phyloP scores from a whole-genome alignment of 2,113 vertebrate species.

The Apus apus region DNA sequence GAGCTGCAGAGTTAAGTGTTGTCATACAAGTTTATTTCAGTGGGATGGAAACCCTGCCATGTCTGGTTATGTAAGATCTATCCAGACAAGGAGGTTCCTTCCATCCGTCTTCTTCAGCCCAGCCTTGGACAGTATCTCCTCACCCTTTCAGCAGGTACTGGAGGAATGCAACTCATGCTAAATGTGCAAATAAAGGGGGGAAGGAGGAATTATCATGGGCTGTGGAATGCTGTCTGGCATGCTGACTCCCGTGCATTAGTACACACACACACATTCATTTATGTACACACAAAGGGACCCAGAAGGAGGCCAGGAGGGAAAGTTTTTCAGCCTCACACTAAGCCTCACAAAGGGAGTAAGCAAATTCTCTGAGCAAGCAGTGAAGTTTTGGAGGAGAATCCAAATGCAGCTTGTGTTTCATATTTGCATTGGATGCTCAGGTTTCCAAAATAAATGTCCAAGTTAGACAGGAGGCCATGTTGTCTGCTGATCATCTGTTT shows the following conservation, averaged over 20 bases:
- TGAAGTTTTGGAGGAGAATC: conserved; percentile 10
- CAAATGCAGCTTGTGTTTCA: background rate
- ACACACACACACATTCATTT: background rate
- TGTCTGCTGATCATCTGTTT: conserved; percentile 37
- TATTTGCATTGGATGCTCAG: background rate
- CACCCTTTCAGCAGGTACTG: conserved; percentile 14
- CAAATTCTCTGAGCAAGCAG: background rate
- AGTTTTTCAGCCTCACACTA: conserved; percentile 6
- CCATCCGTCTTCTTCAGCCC: background rate
- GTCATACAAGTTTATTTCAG: conserved; percentile 2
- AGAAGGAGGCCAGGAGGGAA: background rate
- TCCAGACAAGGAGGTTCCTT: background rate
- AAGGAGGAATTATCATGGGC: conserved; percentile 16
- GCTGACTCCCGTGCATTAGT: background rate
- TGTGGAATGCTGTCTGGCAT: conserved; percentile 45
- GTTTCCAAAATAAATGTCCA: conserved; percentile 25
- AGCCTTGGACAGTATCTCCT: background rate
- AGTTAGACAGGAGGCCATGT: conserved; percentile 32
- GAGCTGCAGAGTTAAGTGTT: background rate
- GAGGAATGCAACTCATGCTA: conserved; percentile 1
- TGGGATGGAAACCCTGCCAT: background rate
- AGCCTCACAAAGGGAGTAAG: background rate
- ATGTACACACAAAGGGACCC: conserved; percentile 23
- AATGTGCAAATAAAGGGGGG: conserved; percentile 2
- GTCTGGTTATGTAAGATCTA: background rate